A percentile compares a stretch with the other conserved stretches of the same genome.
Conservation (phyloP, 2,888 invertebrate genomes). For the Dolomedes plantarius region DNA sequence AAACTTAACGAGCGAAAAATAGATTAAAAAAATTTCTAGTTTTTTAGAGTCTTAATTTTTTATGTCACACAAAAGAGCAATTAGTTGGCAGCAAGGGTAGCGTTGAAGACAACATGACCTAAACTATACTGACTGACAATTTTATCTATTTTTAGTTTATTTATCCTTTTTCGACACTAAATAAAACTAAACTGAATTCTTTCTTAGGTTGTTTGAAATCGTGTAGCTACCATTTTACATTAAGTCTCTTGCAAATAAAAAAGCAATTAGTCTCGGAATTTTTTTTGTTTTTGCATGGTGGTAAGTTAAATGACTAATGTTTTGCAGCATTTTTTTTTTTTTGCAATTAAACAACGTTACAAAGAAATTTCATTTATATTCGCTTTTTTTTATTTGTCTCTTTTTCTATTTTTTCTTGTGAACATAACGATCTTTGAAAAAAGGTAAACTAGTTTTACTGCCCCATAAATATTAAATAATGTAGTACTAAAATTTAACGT, state of each 20-base stretch:
- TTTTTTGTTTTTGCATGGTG: slow-evolving; percentile 10
- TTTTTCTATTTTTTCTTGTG: too few relatives aligned
- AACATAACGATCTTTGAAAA: too few relatives aligned
- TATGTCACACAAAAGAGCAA: slow-evolving; percentile 57
- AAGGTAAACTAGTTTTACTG: too few relatives aligned
- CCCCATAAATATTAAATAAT: too few relatives aligned
- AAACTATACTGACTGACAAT: slow-evolving; percentile 44
- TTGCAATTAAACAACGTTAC: slow-evolving; percentile 25
- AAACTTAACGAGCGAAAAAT: slow-evolving; percentile 47
- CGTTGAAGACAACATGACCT: slow-evolving; percentile 46
- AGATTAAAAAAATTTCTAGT: slow-evolving; percentile 22
- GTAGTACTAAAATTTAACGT: too few relatives aligned
- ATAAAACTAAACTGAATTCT: slow-evolving; percentile 11
- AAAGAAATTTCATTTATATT: neutral
- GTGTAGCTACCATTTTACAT: slow-evolving; percentile 50
- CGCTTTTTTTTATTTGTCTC: too few relatives aligned
- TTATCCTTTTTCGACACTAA: slow-evolving; percentile 13
- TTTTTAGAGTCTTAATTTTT: slow-evolving; percentile 34
- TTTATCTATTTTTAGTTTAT: slow-evolving; percentile 33
- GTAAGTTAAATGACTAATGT: slow-evolving; percentile 19
- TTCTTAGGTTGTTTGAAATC: slow-evolving; percentile 20
- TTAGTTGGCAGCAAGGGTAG: slow-evolving; percentile 34
- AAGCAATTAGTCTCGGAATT: slow-evolving; percentile 31
- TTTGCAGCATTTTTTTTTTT: neutral
- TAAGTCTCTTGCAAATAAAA: slow-evolving; percentile 41